Evolutionary conservation across 2,888 invertebrate species (phyloP).

Genomic region (Prosapia bicincta): DNA sequence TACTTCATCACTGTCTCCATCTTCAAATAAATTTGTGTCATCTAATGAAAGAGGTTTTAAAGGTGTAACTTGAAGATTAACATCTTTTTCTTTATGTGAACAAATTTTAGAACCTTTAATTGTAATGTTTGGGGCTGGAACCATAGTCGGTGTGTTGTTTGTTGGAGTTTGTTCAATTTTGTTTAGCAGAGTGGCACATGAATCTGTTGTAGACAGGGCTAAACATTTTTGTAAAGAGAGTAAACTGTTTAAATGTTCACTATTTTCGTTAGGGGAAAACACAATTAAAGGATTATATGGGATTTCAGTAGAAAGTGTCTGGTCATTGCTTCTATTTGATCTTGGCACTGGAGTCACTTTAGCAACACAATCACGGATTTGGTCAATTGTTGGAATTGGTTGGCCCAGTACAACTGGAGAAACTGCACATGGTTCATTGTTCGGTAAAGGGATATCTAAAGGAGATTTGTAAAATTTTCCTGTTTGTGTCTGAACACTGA

Average conservation of each 20-base stretch:
- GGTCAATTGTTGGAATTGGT: not conserved
- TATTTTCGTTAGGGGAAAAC: not conserved
- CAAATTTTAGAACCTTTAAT: not conserved
- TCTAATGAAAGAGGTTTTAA: not conserved
- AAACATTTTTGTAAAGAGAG: not conserved
- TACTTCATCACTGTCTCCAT: not conserved
- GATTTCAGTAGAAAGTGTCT: not conserved
- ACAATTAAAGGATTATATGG: not conserved
- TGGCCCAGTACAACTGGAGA: not conserved
- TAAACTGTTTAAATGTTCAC: not conserved
- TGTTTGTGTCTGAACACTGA: not conserved
- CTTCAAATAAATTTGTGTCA: not conserved
- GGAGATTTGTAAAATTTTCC: not conserved
- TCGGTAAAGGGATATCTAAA: not conserved
- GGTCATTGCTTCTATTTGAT: not conserved
- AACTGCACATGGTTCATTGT: not conserved
- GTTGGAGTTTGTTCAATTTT: not conserved
- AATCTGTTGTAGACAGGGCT: not conserved
- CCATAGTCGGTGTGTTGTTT: not conserved
- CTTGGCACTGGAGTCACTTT: not conserved
- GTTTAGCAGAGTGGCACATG: not conserved
- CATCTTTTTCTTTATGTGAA: no score
- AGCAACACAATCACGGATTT: not conserved
- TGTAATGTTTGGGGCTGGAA: not conserved
- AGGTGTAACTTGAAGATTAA: not conserved